phyloP scores from a whole-genome alignment of 2,888 invertebrate genomes.

The Leptopterna dolabrata region DNA sequence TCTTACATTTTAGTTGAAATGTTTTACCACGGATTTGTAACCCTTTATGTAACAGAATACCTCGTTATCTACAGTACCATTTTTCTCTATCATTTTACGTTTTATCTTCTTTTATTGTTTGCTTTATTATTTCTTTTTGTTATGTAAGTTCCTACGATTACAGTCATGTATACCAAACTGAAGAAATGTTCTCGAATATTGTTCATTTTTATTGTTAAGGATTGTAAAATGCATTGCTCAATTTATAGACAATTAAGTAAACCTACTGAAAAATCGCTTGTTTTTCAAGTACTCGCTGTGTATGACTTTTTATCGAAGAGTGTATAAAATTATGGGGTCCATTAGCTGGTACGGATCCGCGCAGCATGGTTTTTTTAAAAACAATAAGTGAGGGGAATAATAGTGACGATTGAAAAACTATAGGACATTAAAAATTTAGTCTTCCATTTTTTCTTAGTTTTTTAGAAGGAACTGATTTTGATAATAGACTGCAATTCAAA shows the following conservation, averaged over 20 bases:
- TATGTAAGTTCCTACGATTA: constrained; percentile 34
- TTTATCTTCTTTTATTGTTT: neutral
- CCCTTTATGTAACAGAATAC: constrained; percentile 45
- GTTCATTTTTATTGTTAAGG: constrained; percentile 17
- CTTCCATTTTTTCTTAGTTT: constrained; percentile 36
- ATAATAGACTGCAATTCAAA: constrained; percentile 35
- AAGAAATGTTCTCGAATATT: constrained; percentile 16
- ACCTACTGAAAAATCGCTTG: neutral
- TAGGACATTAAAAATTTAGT: constrained; percentile 14
- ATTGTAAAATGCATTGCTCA: constrained; percentile 46
- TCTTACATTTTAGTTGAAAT: neutral
- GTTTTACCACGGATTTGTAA: neutral
- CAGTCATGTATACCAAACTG: constrained; percentile 50
- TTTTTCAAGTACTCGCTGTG: neutral
- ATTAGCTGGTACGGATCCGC: neutral
- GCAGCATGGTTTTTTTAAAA: neutral
- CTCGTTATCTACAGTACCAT: constrained; percentile 32
- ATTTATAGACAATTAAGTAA: constrained; percentile 37
- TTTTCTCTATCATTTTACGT: neutral
- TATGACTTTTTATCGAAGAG: neutral
- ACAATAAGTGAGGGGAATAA: neutral
- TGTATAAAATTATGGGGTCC: neutral
- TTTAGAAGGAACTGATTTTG: constrained; percentile 47
- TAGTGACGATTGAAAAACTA: neutral
- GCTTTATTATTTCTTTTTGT: constrained; percentile 23